These are phyloP conservation scores for Manis crassicaudata DNA, from an alignment of 2,797 vertebrate species.

Conservation along the genomic window DNA sequence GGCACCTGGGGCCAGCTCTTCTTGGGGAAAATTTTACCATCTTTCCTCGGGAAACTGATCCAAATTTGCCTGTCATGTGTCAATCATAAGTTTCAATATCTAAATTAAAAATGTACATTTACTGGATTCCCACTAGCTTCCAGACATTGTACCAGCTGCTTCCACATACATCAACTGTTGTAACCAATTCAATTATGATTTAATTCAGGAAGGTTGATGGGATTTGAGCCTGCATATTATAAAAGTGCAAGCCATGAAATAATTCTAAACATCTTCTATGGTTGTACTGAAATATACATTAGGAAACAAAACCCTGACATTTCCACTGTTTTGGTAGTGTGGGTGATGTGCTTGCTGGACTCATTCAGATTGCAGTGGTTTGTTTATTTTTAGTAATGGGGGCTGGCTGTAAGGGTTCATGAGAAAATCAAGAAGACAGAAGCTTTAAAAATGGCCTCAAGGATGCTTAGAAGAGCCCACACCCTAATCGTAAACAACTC, in stretches of 20 bases:
- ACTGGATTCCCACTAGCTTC: not conserved
- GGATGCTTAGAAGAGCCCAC: not conserved
- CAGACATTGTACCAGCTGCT: not conserved
- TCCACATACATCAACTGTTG: not conserved
- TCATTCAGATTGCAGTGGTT: not conserved
- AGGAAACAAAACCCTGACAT: not conserved
- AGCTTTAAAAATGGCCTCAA: not conserved
- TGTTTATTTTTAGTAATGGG: not conserved
- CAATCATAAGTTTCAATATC: not conserved
- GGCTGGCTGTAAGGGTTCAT: not conserved
- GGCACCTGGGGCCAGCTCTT: too few species aligned
- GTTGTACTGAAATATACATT: not conserved
- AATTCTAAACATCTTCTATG: not conserved
- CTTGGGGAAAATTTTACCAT: not conserved
- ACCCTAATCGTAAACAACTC: not conserved
- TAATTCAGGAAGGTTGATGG: not conserved
- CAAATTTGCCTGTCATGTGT: not conserved
- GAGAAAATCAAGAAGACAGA: not conserved
- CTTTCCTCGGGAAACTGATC: constrained; percentile 10
- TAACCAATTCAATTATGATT: not conserved
- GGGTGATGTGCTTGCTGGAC: not conserved
- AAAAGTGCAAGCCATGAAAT: not conserved
- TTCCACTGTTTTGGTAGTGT: not conserved
- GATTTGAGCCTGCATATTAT: not conserved
- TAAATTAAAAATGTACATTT: not conserved